These are phyloP conservation scores for Cricetomys ansorgei DNA, from an alignment of 2,113 vertebrate genomes.

Conservation along the genomic window DNA sequence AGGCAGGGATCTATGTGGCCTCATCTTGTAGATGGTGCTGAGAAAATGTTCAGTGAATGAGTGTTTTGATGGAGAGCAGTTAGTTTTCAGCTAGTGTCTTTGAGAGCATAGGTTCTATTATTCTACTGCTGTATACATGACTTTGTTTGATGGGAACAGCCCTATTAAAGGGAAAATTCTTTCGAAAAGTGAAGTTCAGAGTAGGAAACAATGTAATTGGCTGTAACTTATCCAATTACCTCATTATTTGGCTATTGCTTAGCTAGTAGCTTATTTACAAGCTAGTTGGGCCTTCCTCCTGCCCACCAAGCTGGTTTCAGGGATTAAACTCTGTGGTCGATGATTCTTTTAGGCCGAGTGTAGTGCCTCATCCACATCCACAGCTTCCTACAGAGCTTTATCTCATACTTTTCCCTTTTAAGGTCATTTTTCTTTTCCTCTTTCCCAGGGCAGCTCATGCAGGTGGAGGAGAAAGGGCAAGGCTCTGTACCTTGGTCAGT, in stretches of 20 bases:
- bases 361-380: too few species aligned
- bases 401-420: background rate
- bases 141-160: background rate
- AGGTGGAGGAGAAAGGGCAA: slow-evolving; percentile 91
- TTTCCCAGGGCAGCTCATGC: slow-evolving; percentile 89
- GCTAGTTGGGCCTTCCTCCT: background rate
- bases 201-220: background rate
- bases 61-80: background rate
- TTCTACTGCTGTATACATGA: background rate
- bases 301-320: background rate
- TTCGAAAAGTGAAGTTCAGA: background rate
- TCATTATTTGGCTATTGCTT: background rate
- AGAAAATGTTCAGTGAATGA: background rate
- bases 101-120: background rate
- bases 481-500: slow-evolving; percentile 94
- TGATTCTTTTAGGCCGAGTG: background rate
- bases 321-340: background rate
- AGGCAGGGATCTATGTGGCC: background rate
- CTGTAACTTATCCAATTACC: background rate
- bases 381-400: background rate
- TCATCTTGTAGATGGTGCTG: background rate
- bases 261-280: background rate
- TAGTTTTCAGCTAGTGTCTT: background rate
- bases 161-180: background rate
- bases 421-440: background rate